Evolutionary conservation across 2,113 vertebrate genomes (phyloP), one percentile per base, ranked within the genome.

Genomic region (Festucalex cinctus): DNA sequence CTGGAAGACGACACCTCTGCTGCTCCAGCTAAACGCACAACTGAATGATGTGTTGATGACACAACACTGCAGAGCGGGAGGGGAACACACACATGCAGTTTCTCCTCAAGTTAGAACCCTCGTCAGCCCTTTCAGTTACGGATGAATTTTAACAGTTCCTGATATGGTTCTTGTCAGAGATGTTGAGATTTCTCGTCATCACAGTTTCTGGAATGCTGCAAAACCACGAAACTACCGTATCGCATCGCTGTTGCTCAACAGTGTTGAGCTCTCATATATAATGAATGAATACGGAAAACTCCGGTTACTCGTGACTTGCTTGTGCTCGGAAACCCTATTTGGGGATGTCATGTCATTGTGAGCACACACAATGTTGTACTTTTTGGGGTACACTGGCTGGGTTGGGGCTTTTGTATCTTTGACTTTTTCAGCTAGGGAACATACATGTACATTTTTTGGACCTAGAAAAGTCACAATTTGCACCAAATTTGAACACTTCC

Each of bases 231-330:
- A 39, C 19, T 14, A n/a, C 36, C 9, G 9, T n/a, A 9, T 22
- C 2, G 5, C 59, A 26, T 26, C 6, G 5, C 54, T 35, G 63
- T 28, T 49, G 49, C 20, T 22, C 36, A 62, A 32, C 26, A 54
- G 37, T 58, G 41, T 41, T 56, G 60, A 32, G 66, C 60, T 75
- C 67, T 83, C 71, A 80, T 81, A 4, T 63, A 74, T 81, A 74
- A 84, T 80, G 16, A 65, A 85, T 71, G 41, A 53, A 44, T 37
- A 65, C 65, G 48, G 53, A 77, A 63, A 76, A 79, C 71, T 81
- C 74, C 70, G 57, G 75, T 83, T 71, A 77, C 73, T 26, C 13
- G 13, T 10, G 0, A 9, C 9, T 35, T 65, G 57, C 49, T 70
- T 58, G 46, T 39, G 63, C 41, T 53, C 57, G 41, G 43, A 43